Percentiles rank a stretch among this genome's conserved stretches.
Conservation (phyloP, 2,797 vertebrate species). For the Danionella dracula region DNA sequence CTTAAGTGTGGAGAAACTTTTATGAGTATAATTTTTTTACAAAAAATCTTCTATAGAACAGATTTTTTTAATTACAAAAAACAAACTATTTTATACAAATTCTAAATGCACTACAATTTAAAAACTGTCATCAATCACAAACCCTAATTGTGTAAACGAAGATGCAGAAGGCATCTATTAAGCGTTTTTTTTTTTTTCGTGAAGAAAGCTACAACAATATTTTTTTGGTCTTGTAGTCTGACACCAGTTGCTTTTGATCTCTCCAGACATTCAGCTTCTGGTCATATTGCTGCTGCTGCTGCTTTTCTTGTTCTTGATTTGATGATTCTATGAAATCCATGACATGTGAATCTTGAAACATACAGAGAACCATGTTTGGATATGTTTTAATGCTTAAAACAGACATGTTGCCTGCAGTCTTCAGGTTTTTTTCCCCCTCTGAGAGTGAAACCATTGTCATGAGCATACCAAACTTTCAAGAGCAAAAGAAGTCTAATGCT, state of each 20-base stretch:
- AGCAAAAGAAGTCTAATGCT: neutral
- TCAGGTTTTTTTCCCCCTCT: neutral
- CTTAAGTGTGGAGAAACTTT: too few species aligned
- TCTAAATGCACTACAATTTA: too few species aligned
- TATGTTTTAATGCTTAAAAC: neutral
- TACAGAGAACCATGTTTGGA: conserved; percentile 50
- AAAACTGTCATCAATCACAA: too few species aligned
- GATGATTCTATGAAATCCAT: conserved; percentile 5
- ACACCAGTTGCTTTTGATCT: conserved; percentile 9
- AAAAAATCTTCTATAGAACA: too few species aligned
- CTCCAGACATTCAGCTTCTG: neutral
- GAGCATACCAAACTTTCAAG: neutral
- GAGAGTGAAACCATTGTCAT: neutral
- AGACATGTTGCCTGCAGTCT: neutral
- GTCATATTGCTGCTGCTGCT: neutral
- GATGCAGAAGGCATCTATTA: neutral
- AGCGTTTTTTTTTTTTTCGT: neutral
- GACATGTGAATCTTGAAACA: conserved; percentile 27
- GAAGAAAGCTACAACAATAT: conserved; percentile 9
- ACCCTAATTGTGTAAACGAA: neutral
- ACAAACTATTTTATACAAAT: too few species aligned
- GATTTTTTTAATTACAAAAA: too few species aligned
- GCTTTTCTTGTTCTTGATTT: neutral
- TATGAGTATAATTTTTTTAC: too few species aligned
- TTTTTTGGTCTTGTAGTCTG: neutral